Percentiles rank a stretch among this genome's conserved stretches.
Conservation (phyloP, 2,888 invertebrate species). For the Zaprionus lineosus region DNA sequence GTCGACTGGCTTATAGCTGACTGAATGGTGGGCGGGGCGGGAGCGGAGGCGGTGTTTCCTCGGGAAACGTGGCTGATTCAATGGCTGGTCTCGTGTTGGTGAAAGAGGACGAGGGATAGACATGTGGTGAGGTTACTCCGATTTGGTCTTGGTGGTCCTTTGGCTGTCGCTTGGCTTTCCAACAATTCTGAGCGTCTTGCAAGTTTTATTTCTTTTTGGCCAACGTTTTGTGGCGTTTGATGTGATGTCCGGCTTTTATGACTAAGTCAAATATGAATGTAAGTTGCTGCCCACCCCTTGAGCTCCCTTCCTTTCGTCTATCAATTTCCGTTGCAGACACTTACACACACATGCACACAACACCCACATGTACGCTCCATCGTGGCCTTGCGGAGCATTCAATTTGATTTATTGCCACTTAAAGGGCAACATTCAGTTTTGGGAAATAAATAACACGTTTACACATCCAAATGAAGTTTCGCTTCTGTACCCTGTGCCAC, state of each 20-base stretch:
- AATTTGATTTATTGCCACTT: slow-evolving; percentile 78
- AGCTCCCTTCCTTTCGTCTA: no score
- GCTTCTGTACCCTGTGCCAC: slow-evolving; percentile 38
- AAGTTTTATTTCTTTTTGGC: slow-evolving; percentile 41
- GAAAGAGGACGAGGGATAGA: no score
- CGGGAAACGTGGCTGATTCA: no score
- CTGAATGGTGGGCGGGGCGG: slow-evolving; percentile 34
- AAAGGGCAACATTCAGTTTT: slow-evolving; percentile 78
- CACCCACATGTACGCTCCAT: slow-evolving; percentile 19
- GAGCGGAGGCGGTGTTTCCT: no score
- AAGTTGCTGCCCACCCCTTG: slow-evolving; percentile 44
- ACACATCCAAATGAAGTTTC: slow-evolving; percentile 77
- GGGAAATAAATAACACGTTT: slow-evolving; percentile 78
- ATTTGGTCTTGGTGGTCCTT: neutral
- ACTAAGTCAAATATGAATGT: slow-evolving; percentile 76
- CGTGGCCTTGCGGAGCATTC: slow-evolving; percentile 45
- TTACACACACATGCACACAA: slow-evolving; percentile 20
- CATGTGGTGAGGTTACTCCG: no score
- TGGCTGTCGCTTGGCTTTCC: slow-evolving; percentile 36
- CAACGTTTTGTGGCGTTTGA: slow-evolving; percentile 27
- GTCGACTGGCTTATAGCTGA: slow-evolving; percentile 53
- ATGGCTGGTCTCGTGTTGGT: no score
- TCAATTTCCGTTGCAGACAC: no score
- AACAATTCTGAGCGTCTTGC: slow-evolving; percentile 32
- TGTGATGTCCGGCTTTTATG: slow-evolving; percentile 61